Conservation (phyloP, 2,797 vertebrate genomes). For the Lutjanus argentimaculatus region DNA sequence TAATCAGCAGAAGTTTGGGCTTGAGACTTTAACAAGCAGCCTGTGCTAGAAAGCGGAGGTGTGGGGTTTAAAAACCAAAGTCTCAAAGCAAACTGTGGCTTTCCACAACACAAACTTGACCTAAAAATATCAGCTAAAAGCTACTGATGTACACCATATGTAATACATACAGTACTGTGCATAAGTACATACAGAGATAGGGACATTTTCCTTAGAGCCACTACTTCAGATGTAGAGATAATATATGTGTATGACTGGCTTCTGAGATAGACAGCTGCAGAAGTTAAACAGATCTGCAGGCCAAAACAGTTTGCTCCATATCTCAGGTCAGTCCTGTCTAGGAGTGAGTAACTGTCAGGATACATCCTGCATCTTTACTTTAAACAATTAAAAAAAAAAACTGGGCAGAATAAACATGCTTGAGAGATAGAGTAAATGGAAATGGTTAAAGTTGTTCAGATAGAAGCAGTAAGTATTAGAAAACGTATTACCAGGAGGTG, state of each 20-base stretch:
- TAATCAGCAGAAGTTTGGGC: no score
- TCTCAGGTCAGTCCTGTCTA: constrained; percentile 47
- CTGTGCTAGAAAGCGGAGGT: no score
- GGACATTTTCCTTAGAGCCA: constrained; percentile 57
- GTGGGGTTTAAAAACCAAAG: not conserved
- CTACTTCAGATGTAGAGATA: constrained; percentile 64
- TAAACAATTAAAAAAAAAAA: constrained; percentile 10
- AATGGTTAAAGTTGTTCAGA: constrained; percentile 1
- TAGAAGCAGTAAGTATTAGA: not conserved
- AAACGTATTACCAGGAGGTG: constrained; percentile 88
- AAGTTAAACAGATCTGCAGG: constrained; percentile 69
- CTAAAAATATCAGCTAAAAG: constrained; percentile 28
- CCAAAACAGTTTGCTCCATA: constrained; percentile 41
- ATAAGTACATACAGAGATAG: constrained; percentile 34
- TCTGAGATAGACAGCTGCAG: constrained; percentile 44
- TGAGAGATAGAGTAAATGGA: constrained; percentile 1
- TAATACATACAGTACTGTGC: constrained; percentile 6
- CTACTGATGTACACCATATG: constrained; percentile 64
- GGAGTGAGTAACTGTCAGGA: constrained; percentile 60
- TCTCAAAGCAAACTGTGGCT: not conserved
- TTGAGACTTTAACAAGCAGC: no score
- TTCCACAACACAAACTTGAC: not conserved
- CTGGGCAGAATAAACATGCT: not conserved
- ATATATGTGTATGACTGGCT: constrained; percentile 38
- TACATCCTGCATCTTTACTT: constrained; percentile 48